Conservation (phyloP, 2,797 vertebrate species). For the Arctocebus calabarensis region DNA sequence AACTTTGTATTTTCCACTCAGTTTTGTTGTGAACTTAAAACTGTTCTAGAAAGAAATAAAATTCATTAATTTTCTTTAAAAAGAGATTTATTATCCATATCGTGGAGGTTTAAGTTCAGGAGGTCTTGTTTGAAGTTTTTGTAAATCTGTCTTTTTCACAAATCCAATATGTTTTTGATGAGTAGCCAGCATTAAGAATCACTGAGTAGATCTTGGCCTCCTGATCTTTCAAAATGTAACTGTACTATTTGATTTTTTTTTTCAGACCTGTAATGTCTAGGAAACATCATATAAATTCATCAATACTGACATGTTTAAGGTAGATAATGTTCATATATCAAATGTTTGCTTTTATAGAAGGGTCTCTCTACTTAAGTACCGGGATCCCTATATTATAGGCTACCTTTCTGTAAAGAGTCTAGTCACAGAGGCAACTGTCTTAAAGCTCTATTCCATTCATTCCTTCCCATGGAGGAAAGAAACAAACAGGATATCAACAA, state of each 20-base stretch:
- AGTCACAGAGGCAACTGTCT: not conserved
- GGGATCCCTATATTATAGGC: not conserved
- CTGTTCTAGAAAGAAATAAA: not conserved
- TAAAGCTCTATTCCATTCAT: conserved; percentile 17
- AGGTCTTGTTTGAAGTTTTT: not conserved
- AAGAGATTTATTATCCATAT: conserved; percentile 35
- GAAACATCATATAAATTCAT: conserved; percentile 11
- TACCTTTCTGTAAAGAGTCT: not conserved
- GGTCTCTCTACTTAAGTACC: not conserved
- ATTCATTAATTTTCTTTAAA: not conserved
- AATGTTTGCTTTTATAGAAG: conserved; percentile 8
- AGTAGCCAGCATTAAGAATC: not conserved
- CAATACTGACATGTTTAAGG: not conserved
- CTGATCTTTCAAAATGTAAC: conserved; percentile 30
- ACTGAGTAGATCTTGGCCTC: not conserved
- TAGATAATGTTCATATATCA: not conserved
- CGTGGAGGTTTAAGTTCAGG: conserved; percentile 44
- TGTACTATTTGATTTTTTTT: not conserved
- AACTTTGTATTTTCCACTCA: not conserved
- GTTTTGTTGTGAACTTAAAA: conserved; percentile 26
- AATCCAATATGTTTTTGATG: conserved; percentile 43
- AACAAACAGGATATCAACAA: conserved; percentile 28
- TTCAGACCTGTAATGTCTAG: not conserved
- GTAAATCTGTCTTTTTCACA: conserved; percentile 30
- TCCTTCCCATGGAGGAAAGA: not conserved